These are phyloP conservation scores for Aldrovandia affinis DNA, from an alignment of 2,797 vertebrate species.

Conservation along the genomic window DNA sequence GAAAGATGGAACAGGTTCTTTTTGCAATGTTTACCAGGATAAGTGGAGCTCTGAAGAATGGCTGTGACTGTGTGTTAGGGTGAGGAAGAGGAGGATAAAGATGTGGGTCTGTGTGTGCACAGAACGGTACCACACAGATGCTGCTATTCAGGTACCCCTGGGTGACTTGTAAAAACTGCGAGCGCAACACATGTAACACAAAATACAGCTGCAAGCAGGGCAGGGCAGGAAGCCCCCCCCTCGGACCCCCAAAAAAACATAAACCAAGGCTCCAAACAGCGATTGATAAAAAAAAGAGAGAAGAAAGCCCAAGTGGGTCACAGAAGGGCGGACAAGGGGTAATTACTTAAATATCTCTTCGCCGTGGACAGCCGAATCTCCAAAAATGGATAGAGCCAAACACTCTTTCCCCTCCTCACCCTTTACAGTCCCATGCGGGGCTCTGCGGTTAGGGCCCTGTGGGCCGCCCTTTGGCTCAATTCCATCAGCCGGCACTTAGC, in stretches of 20 bases:
- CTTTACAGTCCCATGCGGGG: neutral
- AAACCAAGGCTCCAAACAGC: slow-evolving; percentile 39
- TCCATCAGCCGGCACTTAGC: neutral
- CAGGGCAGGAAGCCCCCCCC: slow-evolving; percentile 48
- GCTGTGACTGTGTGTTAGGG: neutral
- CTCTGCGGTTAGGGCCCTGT: slow-evolving; percentile 28
- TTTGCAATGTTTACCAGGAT: neutral
- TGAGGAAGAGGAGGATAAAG: neutral
- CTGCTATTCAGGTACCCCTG: slow-evolving; percentile 17
- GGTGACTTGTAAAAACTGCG: slow-evolving; percentile 45
- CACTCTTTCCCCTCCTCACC: slow-evolving; percentile 14
- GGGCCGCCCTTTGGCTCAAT: neutral
- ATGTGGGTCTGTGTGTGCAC: neutral
- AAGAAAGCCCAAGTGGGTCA: slow-evolving; percentile 32
- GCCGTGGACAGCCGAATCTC: slow-evolving; percentile 47
- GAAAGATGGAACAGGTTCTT: neutral
- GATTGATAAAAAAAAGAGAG: slow-evolving; percentile 53
- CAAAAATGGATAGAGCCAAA: slow-evolving; percentile 56
- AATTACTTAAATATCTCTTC: slow-evolving; percentile 37
- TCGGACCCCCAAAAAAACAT: neutral
- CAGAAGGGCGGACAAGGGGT: slow-evolving; percentile 55
- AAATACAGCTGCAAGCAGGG: neutral
- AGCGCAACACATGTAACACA: slow-evolving; percentile 24
- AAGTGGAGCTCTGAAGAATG: neutral
- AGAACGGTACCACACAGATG: too few species aligned